phyloP scores from a whole-genome alignment of 2,113 vertebrate genomes.

The Callorhinus ursinus region DNA sequence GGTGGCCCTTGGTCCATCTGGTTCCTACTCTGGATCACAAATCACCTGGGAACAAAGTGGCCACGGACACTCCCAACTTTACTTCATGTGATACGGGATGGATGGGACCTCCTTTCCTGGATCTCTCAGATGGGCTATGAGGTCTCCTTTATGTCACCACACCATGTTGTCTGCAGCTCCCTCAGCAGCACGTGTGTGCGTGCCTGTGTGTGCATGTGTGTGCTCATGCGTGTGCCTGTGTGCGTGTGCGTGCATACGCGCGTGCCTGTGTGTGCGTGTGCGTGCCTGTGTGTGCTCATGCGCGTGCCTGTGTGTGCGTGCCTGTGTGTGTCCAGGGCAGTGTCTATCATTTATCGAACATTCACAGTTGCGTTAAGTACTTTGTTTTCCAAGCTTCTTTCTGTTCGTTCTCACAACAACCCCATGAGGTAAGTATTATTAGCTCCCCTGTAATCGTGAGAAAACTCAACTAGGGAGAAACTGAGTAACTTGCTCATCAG shows the following conservation, averaged over 20 bases:
- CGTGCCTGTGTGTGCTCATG: accelerated
- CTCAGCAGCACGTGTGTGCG: accelerated
- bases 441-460: neutral
- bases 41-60: neutral
- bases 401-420: neutral
- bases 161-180: accelerated
- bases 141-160: neutral
- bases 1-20: accelerated
- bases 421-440: neutral
- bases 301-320: neutral
- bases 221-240: accelerated
- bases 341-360: too few species aligned
- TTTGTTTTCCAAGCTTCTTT: neutral
- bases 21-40: neutral
- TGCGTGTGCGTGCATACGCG: accelerated
- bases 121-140: neutral
- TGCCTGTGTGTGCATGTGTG: neutral
- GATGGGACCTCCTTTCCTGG: neutral
- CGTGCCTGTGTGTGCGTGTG: neutral
- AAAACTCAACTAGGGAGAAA: neutral
- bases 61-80: accelerated
- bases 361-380: neutral
- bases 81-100: neutral
- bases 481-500: too few species aligned
- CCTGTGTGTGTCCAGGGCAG: too few species aligned